Evolutionary conservation across 2,113 vertebrate species (phyloP).

Genomic region (Willisornis vidua): DNA sequence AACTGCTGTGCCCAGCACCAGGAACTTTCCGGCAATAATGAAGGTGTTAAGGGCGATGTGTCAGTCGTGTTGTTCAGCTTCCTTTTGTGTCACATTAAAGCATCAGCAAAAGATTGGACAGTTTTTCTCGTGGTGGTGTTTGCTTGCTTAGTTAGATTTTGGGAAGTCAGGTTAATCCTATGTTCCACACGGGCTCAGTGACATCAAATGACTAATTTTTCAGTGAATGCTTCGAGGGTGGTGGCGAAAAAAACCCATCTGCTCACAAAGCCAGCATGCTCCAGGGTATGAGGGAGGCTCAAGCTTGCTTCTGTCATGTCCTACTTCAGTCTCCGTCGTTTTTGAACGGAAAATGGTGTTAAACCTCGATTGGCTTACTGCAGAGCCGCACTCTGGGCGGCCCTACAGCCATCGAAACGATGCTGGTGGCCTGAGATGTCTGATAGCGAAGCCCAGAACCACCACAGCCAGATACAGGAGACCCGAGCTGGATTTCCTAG

Average conservation of each 20-base stretch:
- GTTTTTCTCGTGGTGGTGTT: background rate
- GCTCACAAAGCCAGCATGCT: background rate
- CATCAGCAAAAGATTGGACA: background rate
- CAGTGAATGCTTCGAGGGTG: background rate
- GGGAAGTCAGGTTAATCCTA: background rate
- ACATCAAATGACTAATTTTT: background rate
- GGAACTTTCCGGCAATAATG: slow-evolving; percentile 5
- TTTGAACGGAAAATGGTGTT: background rate
- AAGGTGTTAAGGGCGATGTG: background rate
- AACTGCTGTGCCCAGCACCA: slow-evolving; percentile 20
- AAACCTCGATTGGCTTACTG: background rate
- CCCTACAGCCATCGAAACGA: background rate
- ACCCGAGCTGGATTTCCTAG: background rate
- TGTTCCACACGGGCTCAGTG: background rate
- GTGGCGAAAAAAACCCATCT: background rate
- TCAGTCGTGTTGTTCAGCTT: slow-evolving; percentile 9
- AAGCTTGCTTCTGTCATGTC: background rate
- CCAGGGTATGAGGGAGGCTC: background rate
- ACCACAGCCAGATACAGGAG: background rate
- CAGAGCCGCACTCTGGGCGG: background rate
- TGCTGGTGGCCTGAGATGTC: background rate
- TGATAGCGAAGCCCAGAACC: background rate
- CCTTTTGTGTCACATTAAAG: background rate
- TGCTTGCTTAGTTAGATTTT: background rate
- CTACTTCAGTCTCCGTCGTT: background rate